These are phyloP conservation scores for Cynopterus sphinx DNA, from an alignment of 2,797 vertebrate genomes.

Conservation along the genomic window DNA sequence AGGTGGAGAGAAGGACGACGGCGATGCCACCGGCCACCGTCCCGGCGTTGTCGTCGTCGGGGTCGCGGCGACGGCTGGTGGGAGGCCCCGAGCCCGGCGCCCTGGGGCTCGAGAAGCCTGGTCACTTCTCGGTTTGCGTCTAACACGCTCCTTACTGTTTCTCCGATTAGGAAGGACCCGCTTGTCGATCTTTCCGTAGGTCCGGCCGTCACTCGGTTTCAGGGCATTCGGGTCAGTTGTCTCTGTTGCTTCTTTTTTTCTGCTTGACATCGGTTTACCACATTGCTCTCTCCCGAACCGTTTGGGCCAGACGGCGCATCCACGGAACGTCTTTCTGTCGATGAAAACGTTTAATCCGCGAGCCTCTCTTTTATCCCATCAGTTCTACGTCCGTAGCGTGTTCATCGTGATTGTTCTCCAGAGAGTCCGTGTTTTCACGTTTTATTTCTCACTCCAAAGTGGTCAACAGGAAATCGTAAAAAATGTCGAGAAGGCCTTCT, in stretches of 20 bases:
- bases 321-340: neutral
- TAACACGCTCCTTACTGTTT: too few species aligned
- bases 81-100: rapidly evolving
- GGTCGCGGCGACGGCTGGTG: rapidly evolving
- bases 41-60: rapidly evolving
- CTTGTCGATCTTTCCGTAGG: neutral
- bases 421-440: neutral
- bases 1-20: rapidly evolving
- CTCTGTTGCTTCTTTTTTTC: neutral
- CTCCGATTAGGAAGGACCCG: neutral
- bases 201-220: neutral
- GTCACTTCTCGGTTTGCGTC: neutral
- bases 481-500: neutral
- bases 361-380: neutral
- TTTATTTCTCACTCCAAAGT: neutral
- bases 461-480: neutral
- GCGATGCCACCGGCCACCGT: rapidly evolving
- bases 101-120: rapidly evolving
- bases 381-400: neutral
- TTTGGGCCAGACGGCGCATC: neutral
- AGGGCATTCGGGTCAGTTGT: neutral
- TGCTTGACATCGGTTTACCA: neutral
- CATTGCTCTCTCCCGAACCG: neutral
- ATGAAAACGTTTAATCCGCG: neutral
- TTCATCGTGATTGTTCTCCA: neutral